Evolutionary conservation across 2,888 invertebrate genomes (phyloP).

Genomic region (Anodontia alba): DNA sequence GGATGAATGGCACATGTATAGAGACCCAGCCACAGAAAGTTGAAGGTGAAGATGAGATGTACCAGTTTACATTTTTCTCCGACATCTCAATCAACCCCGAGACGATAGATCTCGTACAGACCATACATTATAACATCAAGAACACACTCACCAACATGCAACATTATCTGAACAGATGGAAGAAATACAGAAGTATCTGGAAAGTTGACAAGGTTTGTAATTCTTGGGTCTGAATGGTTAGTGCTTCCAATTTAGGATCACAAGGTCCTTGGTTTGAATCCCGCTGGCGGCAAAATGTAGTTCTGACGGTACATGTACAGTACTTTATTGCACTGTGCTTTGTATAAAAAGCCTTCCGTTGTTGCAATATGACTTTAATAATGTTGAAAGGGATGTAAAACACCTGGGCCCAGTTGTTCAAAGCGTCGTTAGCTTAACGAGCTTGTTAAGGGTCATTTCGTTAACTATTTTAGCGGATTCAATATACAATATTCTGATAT

Average conservation of each 20-base stretch:
- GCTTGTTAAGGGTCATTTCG: too few species aligned
- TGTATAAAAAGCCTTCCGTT: background rate
- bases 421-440: too few species aligned
- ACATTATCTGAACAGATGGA: conserved; percentile 87
- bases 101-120: conserved; percentile 89
- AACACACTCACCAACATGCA: conserved; percentile 89
- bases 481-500: too few species aligned
- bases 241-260: too few species aligned
- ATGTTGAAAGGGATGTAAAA: too few species aligned
- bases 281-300: background rate
- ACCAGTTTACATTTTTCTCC: conserved; percentile 91
- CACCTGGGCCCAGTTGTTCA: too few species aligned
- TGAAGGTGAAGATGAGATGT: conserved; percentile 87
- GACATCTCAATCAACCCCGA: conserved; percentile 91
- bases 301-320: background rate
- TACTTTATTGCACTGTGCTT: background rate
- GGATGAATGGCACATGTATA: conserved; percentile 94
- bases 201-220: conserved; percentile 84
- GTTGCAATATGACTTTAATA: too few species aligned
- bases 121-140: conserved; percentile 89
- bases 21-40: conserved; percentile 89
- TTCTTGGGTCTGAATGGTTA: too few species aligned
- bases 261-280: too few species aligned
- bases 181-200: conserved; percentile 84
- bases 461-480: too few species aligned